Evolutionary conservation across 2,113 vertebrate genomes (phyloP).

Genomic region (Strix uralensis): DNA sequence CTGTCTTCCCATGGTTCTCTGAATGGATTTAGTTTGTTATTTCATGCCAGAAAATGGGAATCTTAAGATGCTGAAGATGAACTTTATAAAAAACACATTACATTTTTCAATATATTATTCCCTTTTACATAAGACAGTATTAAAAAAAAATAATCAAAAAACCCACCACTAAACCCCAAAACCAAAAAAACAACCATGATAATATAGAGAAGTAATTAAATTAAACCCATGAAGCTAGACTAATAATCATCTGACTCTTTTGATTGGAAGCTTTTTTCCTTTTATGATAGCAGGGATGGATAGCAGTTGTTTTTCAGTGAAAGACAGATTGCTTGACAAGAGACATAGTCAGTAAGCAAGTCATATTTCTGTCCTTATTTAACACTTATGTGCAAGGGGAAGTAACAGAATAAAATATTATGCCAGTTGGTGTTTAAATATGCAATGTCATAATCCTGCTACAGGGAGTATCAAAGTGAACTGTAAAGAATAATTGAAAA

Average conservation of each 20-base stretch:
- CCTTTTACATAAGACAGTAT: background rate
- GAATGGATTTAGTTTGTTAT: background rate
- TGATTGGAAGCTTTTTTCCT: background rate
- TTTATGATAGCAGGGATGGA: background rate
- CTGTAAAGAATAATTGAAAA: slow-evolving; percentile 19
- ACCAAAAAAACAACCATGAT: background rate
- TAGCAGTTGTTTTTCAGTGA: background rate
- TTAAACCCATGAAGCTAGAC: background rate
- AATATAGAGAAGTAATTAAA: background rate
- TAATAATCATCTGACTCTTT: background rate
- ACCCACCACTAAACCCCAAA: background rate
- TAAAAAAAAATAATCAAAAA: background rate
- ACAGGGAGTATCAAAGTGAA: background rate
- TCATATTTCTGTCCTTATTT: background rate
- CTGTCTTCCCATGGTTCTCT: background rate
- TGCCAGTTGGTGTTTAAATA: background rate
- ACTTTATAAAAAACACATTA: background rate
- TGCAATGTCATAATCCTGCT: background rate
- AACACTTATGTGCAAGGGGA: background rate
- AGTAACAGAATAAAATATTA: background rate
- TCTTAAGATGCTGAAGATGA: background rate
- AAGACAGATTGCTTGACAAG: background rate
- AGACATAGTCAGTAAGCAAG: background rate
- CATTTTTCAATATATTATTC: background rate
- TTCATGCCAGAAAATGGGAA: background rate